phyloP scores from a whole-genome alignment of 2,113 vertebrate species.

The Centropristis striata region DNA sequence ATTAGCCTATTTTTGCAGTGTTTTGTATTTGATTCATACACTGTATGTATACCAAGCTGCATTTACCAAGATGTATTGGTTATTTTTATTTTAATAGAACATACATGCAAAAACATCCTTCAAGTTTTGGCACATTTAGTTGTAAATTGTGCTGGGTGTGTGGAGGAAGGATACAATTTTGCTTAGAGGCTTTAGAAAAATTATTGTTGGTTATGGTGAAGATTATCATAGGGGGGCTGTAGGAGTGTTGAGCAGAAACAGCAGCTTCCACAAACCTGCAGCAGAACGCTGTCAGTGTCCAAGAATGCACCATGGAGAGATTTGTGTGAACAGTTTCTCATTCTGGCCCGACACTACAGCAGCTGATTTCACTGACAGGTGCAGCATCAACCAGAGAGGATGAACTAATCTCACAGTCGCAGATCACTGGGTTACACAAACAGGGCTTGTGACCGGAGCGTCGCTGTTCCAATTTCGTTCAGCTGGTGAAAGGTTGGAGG shows the following conservation, averaged over 20 bases:
- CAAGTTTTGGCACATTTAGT: not conserved
- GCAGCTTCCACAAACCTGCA: constrained; percentile 9
- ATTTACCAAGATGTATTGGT: not conserved
- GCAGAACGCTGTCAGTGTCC: not conserved
- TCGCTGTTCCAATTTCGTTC: constrained; percentile 20
- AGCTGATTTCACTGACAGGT: constrained; percentile 38
- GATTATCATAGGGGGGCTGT: constrained; percentile 21
- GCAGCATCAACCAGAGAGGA: constrained; percentile 35
- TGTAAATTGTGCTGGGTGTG: not conserved
- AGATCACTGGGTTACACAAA: constrained; percentile 49
- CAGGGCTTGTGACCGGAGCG: constrained; percentile 21
- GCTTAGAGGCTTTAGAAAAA: not conserved
- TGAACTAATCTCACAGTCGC: constrained; percentile 49
- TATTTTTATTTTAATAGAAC: not conserved
- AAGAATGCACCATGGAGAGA: constrained; percentile 19
- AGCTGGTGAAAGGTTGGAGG: constrained; percentile 19
- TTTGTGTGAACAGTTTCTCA: constrained; percentile 34
- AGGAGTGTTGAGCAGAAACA: not conserved
- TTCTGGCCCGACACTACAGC: constrained; percentile 8
- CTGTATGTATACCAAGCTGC: not conserved
- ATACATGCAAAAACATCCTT: not conserved
- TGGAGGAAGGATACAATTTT: not conserved
- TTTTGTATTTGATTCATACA: not conserved
- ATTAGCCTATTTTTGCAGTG: not conserved
- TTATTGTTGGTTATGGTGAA: constrained; percentile 7